phyloP scores from a whole-genome alignment of 2,888 invertebrate species.

The Drosophila pseudotakahashii region DNA sequence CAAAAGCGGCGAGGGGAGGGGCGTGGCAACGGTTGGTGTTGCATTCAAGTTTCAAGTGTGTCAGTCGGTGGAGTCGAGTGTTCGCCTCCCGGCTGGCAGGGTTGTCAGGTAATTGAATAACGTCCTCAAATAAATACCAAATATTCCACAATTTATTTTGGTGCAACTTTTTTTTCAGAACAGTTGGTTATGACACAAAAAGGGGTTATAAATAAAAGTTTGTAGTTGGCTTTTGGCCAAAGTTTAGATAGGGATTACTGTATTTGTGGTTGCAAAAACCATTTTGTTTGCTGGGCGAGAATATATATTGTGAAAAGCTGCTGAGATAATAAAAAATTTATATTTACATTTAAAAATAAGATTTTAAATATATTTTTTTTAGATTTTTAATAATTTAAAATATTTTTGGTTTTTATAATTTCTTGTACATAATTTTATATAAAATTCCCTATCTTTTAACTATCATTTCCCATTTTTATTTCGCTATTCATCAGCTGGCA shows the following conservation, averaged over 20 bases:
- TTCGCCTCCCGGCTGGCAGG: conserved; percentile 23
- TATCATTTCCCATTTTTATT: conserved; percentile 19
- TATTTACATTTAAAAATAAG: too few relatives aligned
- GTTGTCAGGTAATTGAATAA: conserved; percentile 44
- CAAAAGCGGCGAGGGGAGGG: not conserved
- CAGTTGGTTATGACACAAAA: not conserved
- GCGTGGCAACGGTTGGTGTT: conserved; percentile 13
- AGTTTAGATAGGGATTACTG: conserved; percentile 9
- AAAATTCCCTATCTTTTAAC: not conserved
- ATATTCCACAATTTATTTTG: conserved; percentile 16
- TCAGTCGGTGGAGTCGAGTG: conserved; percentile 37
- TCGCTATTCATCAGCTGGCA: conserved; percentile 20
- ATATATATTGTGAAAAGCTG: not conserved
- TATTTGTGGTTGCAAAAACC: not conserved
- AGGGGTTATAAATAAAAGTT: not conserved
- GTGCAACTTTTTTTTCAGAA: conserved; percentile 16
- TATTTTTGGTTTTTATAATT: too few relatives aligned
- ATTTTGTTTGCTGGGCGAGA: not conserved
- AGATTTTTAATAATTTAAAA: too few relatives aligned
- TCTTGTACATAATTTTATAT: too few relatives aligned
- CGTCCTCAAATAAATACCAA: conserved; percentile 36
- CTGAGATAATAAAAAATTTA: not conserved
- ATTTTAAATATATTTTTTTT: too few relatives aligned
- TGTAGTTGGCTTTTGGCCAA: conserved; percentile 4
- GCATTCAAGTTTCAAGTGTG: conserved; percentile 57